Evolutionary conservation across 2,888 invertebrate genomes (phyloP).

Genomic region (Aphrophora alni): DNA sequence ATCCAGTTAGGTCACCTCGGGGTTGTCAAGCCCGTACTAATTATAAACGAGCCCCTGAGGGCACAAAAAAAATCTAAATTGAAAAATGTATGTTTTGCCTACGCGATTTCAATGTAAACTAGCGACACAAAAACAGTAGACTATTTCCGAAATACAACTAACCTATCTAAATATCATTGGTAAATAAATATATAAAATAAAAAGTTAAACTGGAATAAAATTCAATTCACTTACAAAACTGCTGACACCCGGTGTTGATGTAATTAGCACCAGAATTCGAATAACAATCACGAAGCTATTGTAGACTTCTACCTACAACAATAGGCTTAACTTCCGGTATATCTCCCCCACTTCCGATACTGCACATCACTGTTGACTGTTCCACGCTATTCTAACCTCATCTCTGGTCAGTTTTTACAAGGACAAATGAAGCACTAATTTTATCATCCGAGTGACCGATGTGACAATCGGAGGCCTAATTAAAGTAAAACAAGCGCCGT

Average conservation of each 20-base stretch:
- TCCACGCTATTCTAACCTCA: not conserved
- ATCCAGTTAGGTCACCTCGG: too few relatives aligned
- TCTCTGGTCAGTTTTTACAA: not conserved
- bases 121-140: not conserved
- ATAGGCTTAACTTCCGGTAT: conserved; percentile 30
- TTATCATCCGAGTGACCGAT: not conserved
- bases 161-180: not conserved
- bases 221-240: not conserved
- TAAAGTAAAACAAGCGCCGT: not conserved
- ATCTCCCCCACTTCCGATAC: conserved; percentile 13
- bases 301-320: conserved; percentile 15
- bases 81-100: not conserved
- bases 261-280: too few relatives aligned
- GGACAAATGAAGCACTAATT: not conserved
- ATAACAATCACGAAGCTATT: not conserved
- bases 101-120: not conserved
- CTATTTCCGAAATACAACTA: not conserved
- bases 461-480: not conserved
- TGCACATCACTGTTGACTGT: not conserved
- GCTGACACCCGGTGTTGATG: not conserved
- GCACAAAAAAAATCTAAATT: too few relatives aligned
- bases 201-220: not conserved
- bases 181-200: not conserved
- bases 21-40: too few relatives aligned
- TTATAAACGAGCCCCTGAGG: too few relatives aligned